A percentile compares a stretch with the other conserved stretches of the same genome.
phyloP scores from a whole-genome alignment of 2,888 invertebrate species.

The Mycalesis mineus region DNA sequence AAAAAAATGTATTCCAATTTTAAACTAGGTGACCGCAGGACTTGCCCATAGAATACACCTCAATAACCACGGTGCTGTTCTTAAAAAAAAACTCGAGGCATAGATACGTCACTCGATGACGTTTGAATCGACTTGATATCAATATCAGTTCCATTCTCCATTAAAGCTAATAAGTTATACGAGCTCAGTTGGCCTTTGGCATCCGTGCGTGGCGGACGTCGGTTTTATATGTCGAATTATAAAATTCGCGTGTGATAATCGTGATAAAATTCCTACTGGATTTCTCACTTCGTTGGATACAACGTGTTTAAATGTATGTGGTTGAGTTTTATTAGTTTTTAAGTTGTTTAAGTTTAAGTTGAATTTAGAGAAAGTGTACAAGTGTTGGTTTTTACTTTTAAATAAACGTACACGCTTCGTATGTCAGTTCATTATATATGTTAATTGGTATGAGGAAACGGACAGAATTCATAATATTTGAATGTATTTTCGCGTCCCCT shows the following conservation, averaged over 20 bases:
- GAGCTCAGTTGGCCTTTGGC: not conserved
- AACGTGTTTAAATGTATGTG: too few relatives aligned
- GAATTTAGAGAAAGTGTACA: not conserved
- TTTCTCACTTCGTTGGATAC: slow-evolving; percentile 3
- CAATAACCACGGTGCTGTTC: too few relatives aligned
- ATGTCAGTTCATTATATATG: slow-evolving; percentile 6
- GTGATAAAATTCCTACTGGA: slow-evolving; percentile 17
- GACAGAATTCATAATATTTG: slow-evolving; percentile 3
- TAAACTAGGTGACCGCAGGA: too few relatives aligned
- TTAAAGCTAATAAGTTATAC: too few relatives aligned
- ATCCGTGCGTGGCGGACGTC: not conserved
- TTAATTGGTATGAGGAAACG: slow-evolving; percentile 11
- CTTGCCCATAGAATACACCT: too few relatives aligned
- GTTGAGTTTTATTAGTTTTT: too few relatives aligned
- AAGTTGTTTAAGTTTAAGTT: not conserved
- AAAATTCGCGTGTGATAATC: slow-evolving; percentile 2
- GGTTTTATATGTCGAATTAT: not conserved
- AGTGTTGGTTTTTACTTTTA: slow-evolving; percentile 1
- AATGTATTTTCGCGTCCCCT: slow-evolving; percentile 2
- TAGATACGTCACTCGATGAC: too few relatives aligned
- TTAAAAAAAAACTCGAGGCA: too few relatives aligned
- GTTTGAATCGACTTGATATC: not conserved
- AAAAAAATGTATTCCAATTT: too few relatives aligned
- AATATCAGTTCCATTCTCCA: not conserved
- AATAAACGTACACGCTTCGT: not conserved